phyloP scores from a whole-genome alignment of 2,888 invertebrate genomes.

The Limnephilus marmoratus region DNA sequence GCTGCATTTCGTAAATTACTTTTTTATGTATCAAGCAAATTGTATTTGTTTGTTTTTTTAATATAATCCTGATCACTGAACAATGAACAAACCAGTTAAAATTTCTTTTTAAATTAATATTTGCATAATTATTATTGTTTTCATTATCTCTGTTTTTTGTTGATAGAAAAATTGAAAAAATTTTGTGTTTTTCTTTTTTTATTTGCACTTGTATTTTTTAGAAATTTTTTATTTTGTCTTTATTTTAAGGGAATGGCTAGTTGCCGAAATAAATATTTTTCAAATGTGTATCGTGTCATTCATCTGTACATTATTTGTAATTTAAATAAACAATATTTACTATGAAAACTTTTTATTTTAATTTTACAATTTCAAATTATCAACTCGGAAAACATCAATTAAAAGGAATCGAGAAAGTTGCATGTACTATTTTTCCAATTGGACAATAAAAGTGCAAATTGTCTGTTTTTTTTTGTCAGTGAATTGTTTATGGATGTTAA shows the following conservation, averaged over 20 bases:
- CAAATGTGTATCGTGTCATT: not conserved
- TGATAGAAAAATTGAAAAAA: not conserved
- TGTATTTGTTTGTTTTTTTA: not conserved
- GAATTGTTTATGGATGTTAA: too few relatives aligned
- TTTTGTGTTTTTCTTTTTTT: not conserved
- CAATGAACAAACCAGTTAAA: not conserved
- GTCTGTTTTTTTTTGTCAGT: too few relatives aligned
- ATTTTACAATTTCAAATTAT: not conserved
- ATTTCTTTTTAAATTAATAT: not conserved
- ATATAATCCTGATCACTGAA: not conserved
- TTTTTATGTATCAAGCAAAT: not conserved
- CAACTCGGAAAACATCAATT: too few relatives aligned
- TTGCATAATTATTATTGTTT: not conserved
- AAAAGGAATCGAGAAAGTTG: too few relatives aligned
- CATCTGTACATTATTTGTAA: constrained; percentile 2
- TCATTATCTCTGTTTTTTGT: not conserved
- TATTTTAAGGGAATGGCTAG: not conserved
- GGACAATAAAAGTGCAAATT: too few relatives aligned
- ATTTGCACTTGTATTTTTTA: not conserved
- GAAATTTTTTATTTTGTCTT: not conserved
- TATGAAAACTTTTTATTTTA: not conserved
- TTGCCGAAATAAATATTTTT: not conserved
- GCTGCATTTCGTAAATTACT: not conserved
- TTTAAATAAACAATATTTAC: not conserved
- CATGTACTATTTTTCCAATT: too few relatives aligned